Percentiles rank a stretch among this genome's conserved stretches.
Evolutionary conservation across 2,113 vertebrate genomes (phyloP).

Genomic region (Corvus hawaiiensis): DNA sequence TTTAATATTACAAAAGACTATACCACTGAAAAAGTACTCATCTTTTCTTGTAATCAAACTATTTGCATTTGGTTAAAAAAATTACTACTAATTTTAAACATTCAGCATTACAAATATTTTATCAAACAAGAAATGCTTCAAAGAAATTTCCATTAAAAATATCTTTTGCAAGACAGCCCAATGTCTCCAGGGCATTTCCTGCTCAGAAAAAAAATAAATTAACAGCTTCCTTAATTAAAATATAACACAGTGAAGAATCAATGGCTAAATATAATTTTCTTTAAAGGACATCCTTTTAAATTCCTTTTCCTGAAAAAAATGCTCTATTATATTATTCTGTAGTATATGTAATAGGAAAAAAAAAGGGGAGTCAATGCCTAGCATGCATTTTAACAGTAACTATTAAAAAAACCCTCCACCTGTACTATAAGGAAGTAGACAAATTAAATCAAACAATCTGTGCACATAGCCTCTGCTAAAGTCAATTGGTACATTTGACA

Average conservation of each 20-base stretch:
- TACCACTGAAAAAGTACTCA: background rate
- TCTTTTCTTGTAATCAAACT: background rate
- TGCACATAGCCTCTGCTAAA: background rate
- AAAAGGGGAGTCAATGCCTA: background rate
- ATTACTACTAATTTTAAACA: background rate
- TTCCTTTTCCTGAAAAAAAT: constrained; percentile 50
- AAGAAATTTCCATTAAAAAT: constrained; percentile 22
- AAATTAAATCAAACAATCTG: constrained; percentile 30
- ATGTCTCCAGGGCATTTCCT: constrained; percentile 30
- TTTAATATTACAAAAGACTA: background rate
- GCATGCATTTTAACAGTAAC: constrained; percentile 9
- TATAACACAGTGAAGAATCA: constrained; percentile 36
- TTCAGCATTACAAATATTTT: background rate
- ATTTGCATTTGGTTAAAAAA: background rate
- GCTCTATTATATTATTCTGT: constrained; percentile 21
- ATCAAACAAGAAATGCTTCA: background rate
- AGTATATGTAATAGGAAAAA: background rate
- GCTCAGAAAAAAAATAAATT: background rate
- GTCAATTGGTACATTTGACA: background rate
- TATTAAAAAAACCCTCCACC: background rate
- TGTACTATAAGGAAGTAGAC: background rate
- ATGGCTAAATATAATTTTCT: constrained; percentile 54
- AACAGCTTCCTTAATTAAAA: constrained; percentile 65
- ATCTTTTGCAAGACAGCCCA: background rate
- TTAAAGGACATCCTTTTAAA: constrained; percentile 28